Percentiles rank a stretch among this genome's conserved stretches.
phyloP scores from a whole-genome alignment of 1,140 invertebrate genomes.

The Idris sp. region DNA sequence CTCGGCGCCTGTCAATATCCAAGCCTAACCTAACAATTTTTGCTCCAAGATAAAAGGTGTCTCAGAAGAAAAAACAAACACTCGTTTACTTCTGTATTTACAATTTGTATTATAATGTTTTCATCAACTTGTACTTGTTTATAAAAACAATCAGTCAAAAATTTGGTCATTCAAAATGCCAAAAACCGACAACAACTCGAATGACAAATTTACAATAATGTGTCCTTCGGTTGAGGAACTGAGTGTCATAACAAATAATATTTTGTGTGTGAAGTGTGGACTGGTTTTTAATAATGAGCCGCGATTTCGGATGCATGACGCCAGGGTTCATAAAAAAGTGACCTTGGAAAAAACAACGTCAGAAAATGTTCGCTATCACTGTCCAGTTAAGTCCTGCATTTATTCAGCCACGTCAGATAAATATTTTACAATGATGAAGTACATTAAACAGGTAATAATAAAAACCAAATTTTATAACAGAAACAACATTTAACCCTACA shows the following conservation, averaged over 20 bases:
- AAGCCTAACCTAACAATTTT: too few relatives aligned
- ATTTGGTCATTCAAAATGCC: too few relatives aligned
- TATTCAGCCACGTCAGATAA: conserved; percentile 70
- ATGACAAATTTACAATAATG: conserved; percentile 64
- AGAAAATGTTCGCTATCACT: conserved; percentile 72
- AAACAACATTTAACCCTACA: too few relatives aligned
- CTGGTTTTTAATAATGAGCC: conserved; percentile 72
- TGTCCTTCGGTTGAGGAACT: conserved; percentile 73
- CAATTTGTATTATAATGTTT: too few relatives aligned
- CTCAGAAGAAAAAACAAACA: too few relatives aligned
- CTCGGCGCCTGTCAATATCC: too few relatives aligned
- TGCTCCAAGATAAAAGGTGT: too few relatives aligned
- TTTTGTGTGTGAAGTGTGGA: conserved; percentile 73
- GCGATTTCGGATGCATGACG: conserved; percentile 71
- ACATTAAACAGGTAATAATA: conserved; percentile 75
- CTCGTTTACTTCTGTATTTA: too few relatives aligned
- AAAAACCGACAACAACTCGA: conserved; percentile 24
- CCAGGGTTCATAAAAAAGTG: conserved; percentile 72
- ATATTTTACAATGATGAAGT: conserved; percentile 74
- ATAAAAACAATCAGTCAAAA: too few relatives aligned
- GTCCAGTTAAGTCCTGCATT: conserved; percentile 72
- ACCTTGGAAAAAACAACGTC: conserved; percentile 68
- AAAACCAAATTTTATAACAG: conserved; percentile 1
- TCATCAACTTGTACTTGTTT: too few relatives aligned
- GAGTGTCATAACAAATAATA: conserved; percentile 71